Evolutionary conservation across 1,140 invertebrate genomes (phyloP).

Genomic region (Zaprionus nigranus): DNA sequence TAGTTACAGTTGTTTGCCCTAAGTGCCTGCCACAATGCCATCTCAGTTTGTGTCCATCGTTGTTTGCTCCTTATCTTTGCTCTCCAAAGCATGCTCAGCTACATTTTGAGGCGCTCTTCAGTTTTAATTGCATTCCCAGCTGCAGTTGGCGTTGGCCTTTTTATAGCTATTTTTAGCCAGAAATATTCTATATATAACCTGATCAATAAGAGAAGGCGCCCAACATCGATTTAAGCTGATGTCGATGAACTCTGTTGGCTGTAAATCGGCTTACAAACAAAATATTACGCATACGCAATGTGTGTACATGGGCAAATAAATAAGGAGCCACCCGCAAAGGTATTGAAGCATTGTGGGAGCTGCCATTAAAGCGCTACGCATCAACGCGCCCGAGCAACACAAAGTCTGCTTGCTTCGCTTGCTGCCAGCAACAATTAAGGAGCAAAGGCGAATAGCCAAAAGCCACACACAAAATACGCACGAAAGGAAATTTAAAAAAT

Average conservation of each 20-base stretch:
- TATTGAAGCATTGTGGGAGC: constrained; percentile 43
- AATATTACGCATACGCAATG: constrained; percentile 55
- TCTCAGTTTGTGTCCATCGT: background rate
- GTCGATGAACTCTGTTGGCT: background rate
- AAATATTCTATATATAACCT: background rate
- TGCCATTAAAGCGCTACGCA: constrained; percentile 66
- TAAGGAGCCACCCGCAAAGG: constrained; percentile 46
- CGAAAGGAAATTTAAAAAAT: constrained; percentile 58
- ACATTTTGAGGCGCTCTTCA: background rate
- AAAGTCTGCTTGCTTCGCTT: constrained; percentile 41
- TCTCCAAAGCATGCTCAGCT: background rate
- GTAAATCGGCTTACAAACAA: constrained; percentile 57
- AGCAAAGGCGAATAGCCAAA: constrained; percentile 55
- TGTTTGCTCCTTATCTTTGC: background rate
- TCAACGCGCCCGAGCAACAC: constrained; percentile 42
- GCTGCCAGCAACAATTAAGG: constrained; percentile 66
- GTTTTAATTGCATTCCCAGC: background rate
- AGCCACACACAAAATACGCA: constrained; percentile 59
- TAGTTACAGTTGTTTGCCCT: constrained; percentile 50
- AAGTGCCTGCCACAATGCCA: constrained; percentile 9
- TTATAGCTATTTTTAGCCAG: background rate
- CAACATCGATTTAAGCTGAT: background rate
- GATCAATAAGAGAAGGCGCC: background rate
- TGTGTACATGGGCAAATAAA: constrained; percentile 47
- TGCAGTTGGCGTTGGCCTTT: background rate